A percentile compares a stretch with the other conserved stretches of the same genome.
These are phyloP conservation scores for Coecobrya sp. DNA, from an alignment of 2,888 invertebrate genomes.

Conservation along the genomic window DNA sequence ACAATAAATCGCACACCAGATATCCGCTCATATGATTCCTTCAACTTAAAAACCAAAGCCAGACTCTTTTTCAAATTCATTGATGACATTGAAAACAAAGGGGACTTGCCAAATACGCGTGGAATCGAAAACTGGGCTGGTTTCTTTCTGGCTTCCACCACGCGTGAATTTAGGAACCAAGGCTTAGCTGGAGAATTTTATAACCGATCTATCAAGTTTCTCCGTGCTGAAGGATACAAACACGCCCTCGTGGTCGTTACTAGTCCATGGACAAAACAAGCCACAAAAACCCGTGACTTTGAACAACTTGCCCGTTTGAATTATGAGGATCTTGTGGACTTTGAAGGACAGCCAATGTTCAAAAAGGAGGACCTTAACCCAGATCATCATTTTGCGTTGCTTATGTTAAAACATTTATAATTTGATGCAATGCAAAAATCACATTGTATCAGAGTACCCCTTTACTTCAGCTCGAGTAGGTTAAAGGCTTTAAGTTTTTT, in stretches of 20 bases:
- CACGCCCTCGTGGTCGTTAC: conserved; percentile 78
- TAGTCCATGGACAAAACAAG: conserved; percentile 76
- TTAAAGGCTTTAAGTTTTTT: no score
- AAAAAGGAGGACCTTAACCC: conserved; percentile 58
- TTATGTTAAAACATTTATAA: conserved; percentile 43
- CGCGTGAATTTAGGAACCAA: conserved; percentile 68
- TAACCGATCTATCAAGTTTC: conserved; percentile 69
- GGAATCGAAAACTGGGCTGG: conserved; percentile 78
- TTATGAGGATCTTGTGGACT: conserved; percentile 72
- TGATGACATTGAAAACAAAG: conserved; percentile 64
- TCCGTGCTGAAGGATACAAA: conserved; percentile 80
- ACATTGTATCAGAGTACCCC: not conserved
- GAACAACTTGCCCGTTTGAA: conserved; percentile 64
- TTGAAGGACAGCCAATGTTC: conserved; percentile 78
- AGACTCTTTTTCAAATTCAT: conserved; percentile 69
- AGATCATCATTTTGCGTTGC: conserved; percentile 69
- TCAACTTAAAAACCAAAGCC: conserved; percentile 44
- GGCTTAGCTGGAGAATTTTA: conserved; percentile 81
- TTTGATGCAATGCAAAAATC: not conserved
- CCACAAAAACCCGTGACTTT: conserved; percentile 75
- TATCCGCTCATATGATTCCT: conserved; percentile 1
- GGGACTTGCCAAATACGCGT: conserved; percentile 32
- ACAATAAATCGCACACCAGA: conserved; percentile 73
- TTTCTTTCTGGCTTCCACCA: conserved; percentile 75
- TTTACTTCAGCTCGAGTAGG: no score